Evolutionary conservation across 2,888 invertebrate species (phyloP).

Genomic region (Hirtodrosophila duncani): DNA sequence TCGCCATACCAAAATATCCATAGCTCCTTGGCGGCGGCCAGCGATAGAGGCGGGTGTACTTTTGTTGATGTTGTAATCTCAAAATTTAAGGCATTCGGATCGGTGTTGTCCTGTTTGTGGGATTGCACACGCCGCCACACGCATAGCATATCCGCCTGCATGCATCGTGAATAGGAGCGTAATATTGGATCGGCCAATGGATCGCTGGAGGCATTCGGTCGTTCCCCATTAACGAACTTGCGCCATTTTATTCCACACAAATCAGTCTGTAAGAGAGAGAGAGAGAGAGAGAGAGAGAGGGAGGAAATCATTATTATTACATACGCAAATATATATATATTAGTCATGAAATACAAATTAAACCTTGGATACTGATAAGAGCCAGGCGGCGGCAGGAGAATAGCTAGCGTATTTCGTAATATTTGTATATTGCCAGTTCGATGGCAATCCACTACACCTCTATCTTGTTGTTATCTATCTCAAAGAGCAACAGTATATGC

Average conservation of each 20-base stretch:
- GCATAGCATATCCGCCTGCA: constrained; percentile 96
- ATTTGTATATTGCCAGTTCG: too few relatives aligned
- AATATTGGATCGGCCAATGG: constrained; percentile 94
- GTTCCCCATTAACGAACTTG: constrained; percentile 90
- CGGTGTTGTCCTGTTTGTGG: constrained; percentile 79
- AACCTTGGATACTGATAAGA: too few relatives aligned
- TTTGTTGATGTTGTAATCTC: constrained; percentile 78
- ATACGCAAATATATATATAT: too few relatives aligned
- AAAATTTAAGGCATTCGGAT: constrained; percentile 79
- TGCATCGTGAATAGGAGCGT: constrained; percentile 93
- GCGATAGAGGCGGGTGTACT: constrained; percentile 87
- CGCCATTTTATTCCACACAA: constrained; percentile 99
- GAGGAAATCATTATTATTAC: background rate
- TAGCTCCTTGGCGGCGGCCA: constrained; percentile 95
- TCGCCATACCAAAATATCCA: constrained; percentile 99
- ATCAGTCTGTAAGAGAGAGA: constrained; percentile 88
- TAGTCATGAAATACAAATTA: too few relatives aligned
- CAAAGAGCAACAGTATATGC: too few relatives aligned
- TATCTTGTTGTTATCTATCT: too few relatives aligned
- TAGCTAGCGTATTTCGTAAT: too few relatives aligned
- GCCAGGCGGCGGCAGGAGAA: too few relatives aligned
- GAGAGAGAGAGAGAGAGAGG: background rate
- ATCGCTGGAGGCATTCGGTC: constrained; percentile 80
- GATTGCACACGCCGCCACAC: constrained; percentile 96
- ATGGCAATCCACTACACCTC: too few relatives aligned